A percentile compares a stretch with the other conserved stretches of the same genome.
These are phyloP conservation scores for Melinaea marsaeus DNA, from an alignment of 2,888 invertebrate species.

Conservation along the genomic window DNA sequence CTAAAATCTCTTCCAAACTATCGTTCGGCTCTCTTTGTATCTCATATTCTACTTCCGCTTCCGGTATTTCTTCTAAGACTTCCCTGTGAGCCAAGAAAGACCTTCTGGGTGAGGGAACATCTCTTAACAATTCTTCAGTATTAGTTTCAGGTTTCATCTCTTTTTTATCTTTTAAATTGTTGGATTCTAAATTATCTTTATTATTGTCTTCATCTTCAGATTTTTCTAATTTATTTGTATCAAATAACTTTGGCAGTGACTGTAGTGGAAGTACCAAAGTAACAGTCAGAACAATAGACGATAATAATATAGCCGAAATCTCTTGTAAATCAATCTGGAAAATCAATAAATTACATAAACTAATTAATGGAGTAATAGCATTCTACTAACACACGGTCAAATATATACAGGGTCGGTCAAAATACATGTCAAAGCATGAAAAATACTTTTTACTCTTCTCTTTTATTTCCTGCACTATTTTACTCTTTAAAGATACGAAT, in stretches of 20 bases:
- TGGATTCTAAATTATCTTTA: constrained; percentile 31
- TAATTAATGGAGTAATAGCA: background rate
- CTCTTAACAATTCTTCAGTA: constrained; percentile 40
- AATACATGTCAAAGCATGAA: no score
- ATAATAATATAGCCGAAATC: constrained; percentile 68
- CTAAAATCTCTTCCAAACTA: constrained; percentile 63
- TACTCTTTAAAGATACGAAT: no score
- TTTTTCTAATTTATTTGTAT: constrained; percentile 36
- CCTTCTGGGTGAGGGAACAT: constrained; percentile 44
- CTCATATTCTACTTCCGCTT: constrained; percentile 66
- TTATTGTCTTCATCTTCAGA: constrained; percentile 28
- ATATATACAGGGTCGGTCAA: constrained; percentile 4
- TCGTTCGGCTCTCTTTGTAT: constrained; percentile 57
- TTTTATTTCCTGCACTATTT: no score
- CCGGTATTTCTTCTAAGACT: constrained; percentile 69
- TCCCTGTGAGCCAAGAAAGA: constrained; percentile 65
- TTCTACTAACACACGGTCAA: background rate
- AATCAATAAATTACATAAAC: constrained; percentile 4
- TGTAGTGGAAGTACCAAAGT: constrained; percentile 83
- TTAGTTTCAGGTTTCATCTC: constrained; percentile 38
- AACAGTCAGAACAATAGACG: constrained; percentile 77
- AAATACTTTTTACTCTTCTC: no score
- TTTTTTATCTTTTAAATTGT: constrained; percentile 25
- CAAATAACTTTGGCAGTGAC: constrained; percentile 54
- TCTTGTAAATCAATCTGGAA: constrained; percentile 61